Base-by-base conservation (phyloP, 2,113 vertebrate genomes). In the Buteo buteo region DNA sequence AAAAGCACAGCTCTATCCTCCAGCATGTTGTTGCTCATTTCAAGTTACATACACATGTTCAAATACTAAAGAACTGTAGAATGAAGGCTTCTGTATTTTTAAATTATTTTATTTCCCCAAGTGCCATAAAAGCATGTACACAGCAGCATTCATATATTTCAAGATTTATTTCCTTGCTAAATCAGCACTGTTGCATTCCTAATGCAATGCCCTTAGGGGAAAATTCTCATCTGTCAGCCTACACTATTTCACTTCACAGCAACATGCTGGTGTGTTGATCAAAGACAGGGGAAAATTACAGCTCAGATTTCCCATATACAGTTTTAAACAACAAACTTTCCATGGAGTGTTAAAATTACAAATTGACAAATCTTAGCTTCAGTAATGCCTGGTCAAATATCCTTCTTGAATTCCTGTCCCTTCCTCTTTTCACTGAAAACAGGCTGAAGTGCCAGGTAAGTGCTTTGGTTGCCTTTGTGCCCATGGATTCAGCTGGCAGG, bases 91-190 rank as follows among this genome's bases (percentile, higher is more conserved):
- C 84, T 79, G n/a, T 64, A 61, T 87, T 94, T 93, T 67, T 31
- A 32, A 86, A 40, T 91, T 81, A 77, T 73, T 95, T 80, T 94
- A 88, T 58, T 73, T 95, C n/a, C 52, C 31, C 18, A 47, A 85
- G 84, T 76, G 86, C 91, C 19, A 52, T 59, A 69, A 85, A 94
- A 76, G 57, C 89, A 49, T 10, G 13, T 82, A 67, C 73, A 55
- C 73, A 93, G 87, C 89, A 93, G 82, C 34, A 20, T 40, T 79
- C 31, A 16, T 67, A 3, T 38, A 81, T 67, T 79, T 71, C 0
- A 15, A 94, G 91, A 90, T 79, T 28, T 93, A 89, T 82, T 93
- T 91, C 87, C 89, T 72, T 79, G 73, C 73, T 95, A 83, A 88
- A 90, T 92, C 76, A 84, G 76, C 45, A 49, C 67, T 58, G 86